Percentiles rank a stretch among this genome's conserved stretches.
Conservation (phyloP, 1,140 invertebrate species). For the Cyrtorhinus lividipennis region DNA sequence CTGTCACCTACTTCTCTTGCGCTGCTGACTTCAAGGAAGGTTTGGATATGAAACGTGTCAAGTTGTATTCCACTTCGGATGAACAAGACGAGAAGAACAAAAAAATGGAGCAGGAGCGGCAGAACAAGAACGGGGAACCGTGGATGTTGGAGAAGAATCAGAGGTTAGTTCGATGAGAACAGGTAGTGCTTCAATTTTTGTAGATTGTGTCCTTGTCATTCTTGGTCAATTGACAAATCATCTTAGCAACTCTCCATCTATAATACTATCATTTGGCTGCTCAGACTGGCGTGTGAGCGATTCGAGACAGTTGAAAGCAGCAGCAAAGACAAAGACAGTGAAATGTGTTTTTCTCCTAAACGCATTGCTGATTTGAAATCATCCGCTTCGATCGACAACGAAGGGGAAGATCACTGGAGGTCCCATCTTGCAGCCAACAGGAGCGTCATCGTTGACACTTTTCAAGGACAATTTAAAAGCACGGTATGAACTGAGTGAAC, state of each 20-base stretch:
- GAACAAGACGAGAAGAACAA: constrained; percentile 31
- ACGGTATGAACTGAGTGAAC: too few relatives aligned
- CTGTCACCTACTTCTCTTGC: constrained; percentile 20
- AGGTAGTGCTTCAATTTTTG: too few relatives aligned
- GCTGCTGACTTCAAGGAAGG: constrained; percentile 23
- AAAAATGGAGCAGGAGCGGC: constrained; percentile 25
- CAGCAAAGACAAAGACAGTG: background rate
- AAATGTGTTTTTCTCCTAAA: background rate
- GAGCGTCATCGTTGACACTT: constrained; percentile 52
- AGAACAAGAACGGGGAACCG: constrained; percentile 11
- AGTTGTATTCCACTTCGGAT: constrained; percentile 21
- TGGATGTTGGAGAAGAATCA: constrained; percentile 22
- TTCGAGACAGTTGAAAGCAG: constrained; percentile 9
- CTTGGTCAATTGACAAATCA: too few relatives aligned
- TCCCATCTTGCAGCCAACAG: constrained; percentile 43
- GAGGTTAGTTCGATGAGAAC: constrained; percentile 19
- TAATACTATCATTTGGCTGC: too few relatives aligned
- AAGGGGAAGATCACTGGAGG: constrained; percentile 46
- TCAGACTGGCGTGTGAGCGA: constrained; percentile 23
- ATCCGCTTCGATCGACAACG: constrained; percentile 30
- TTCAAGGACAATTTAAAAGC: constrained; percentile 58
- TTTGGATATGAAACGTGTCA: constrained; percentile 25
- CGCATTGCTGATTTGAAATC: constrained; percentile 3
- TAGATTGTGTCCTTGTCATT: too few relatives aligned
- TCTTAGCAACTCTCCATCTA: too few relatives aligned